phyloP scores from a whole-genome alignment of 2,113 vertebrate genomes.

The Pseudonaja textilis region DNA sequence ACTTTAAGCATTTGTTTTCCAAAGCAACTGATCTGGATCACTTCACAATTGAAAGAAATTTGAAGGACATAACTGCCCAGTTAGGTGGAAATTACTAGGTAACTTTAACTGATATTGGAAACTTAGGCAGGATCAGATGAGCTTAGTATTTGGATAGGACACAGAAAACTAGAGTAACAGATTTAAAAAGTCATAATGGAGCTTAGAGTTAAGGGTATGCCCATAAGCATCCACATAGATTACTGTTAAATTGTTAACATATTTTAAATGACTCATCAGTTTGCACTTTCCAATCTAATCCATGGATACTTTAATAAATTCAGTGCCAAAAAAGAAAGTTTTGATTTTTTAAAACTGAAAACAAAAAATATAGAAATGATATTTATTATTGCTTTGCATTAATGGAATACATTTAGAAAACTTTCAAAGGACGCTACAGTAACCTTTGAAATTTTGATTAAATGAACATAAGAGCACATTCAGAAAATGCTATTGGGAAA shows the following conservation, averaged over 20 bases:
- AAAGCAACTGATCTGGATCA: background rate
- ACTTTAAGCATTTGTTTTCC: no score
- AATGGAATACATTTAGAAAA: background rate
- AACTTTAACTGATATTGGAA: background rate
- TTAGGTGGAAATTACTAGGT: background rate
- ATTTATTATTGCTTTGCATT: background rate
- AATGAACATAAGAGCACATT: background rate
- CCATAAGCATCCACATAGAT: constrained; percentile 9
- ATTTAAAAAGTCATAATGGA: background rate
- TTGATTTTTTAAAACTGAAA: background rate
- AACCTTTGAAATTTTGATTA: constrained; percentile 22
- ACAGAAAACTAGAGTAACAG: background rate
- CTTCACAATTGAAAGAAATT: background rate
- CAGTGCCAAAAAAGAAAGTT: background rate
- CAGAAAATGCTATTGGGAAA: constrained; percentile 21
- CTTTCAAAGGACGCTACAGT: background rate
- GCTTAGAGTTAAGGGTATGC: background rate
- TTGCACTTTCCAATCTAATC: constrained; percentile 5
- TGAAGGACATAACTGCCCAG: background rate
- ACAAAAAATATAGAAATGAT: background rate
- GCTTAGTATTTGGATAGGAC: background rate
- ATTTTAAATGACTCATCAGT: background rate
- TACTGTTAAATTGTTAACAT: background rate
- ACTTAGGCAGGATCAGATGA: background rate
- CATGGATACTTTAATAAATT: background rate